Evolutionary conservation across 1,140 invertebrate genomes (phyloP), one percentile per base, ranked within the genome.

Genomic region (Chrysomallon squamiferum): DNA sequence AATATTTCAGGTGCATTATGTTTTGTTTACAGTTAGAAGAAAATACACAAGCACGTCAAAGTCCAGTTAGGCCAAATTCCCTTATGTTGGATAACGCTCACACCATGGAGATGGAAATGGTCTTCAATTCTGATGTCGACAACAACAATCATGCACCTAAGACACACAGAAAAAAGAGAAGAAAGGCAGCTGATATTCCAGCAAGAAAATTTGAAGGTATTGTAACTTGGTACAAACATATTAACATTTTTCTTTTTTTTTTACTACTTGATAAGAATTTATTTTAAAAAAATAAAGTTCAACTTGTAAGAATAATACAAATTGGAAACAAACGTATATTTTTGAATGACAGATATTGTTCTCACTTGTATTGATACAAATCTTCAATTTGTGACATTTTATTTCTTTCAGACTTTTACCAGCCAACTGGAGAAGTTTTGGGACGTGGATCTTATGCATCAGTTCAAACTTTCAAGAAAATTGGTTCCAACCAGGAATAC

Each of bases 361-460:
- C n/a, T n/a, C n/a, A n/a, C n/a, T n/a, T n/a, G n/a, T n/a, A n/a
- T n/a, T n/a, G n/a, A n/a, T n/a, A n/a, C n/a, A n/a, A n/a, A n/a
- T n/a, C n/a, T n/a, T n/a, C n/a, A n/a, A n/a, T n/a, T n/a, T n/a
- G n/a, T n/a, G n/a, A n/a, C n/a, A 47, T 47, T 47, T 47, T 5
- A 3, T 27, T 61, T 18, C 43, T 61, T 61, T 66, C 85, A 97
- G 96, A 98, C 88, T 87, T 97, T 72, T 99, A 98, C 88, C 92
- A 92, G 86, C 87, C 98, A 75, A 97, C 95, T 52, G 95, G 95
- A 52, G 95, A 98, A 86, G 90, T 96, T 72, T 89, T 99, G 72
- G 97, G 97, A 65, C 92, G 95, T 87, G 97, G 97, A 62, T 95
- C 97, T 32, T 98, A 97, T 86, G 96, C 95, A 43, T 95, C 93